These are phyloP conservation scores for Altica lythri DNA, from an alignment of 2,888 invertebrate species.

Conservation along the genomic window DNA sequence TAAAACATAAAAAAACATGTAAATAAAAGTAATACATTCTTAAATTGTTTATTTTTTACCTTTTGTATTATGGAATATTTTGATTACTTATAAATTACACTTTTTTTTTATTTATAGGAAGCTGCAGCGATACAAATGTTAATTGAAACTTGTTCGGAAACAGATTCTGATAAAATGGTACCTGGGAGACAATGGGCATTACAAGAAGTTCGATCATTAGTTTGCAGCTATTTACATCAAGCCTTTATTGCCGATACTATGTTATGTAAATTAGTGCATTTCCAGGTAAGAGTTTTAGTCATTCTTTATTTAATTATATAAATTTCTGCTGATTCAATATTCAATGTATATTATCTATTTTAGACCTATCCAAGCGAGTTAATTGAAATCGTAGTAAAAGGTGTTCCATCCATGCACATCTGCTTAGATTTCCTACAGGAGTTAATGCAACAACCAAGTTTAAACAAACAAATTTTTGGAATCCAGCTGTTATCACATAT, in stretches of 20 bases:
- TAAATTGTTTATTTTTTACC: no score
- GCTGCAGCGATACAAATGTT: conserved; percentile 74
- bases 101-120: conserved; percentile 46
- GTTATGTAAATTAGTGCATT: conserved; percentile 93
- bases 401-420: conserved; percentile 98
- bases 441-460: conserved; percentile 88
- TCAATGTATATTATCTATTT: no score
- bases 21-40: no score
- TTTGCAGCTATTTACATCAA: conserved; percentile 95
- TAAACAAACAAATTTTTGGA: conserved; percentile 93
- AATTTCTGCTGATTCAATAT: no score
- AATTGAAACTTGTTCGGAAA: conserved; percentile 87
- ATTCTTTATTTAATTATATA: no score
- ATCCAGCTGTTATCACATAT: conserved; percentile 90
- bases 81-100: no score
- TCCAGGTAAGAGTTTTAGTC: conserved; percentile 74
- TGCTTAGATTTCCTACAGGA: conserved; percentile 96
- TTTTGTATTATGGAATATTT: no score
- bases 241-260: conserved; percentile 95
- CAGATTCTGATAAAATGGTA: conserved; percentile 68
- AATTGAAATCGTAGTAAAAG: conserved; percentile 87
- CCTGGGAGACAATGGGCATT: conserved; percentile 79
- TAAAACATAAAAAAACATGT: conserved; percentile 75
- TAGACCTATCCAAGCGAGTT: conserved; percentile 88
- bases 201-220: conserved; percentile 88